A percentile compares a stretch with the other conserved stretches of the same genome.
Evolutionary conservation across 2,888 invertebrate species (phyloP).

Genomic region (Orchestes rusci): DNA sequence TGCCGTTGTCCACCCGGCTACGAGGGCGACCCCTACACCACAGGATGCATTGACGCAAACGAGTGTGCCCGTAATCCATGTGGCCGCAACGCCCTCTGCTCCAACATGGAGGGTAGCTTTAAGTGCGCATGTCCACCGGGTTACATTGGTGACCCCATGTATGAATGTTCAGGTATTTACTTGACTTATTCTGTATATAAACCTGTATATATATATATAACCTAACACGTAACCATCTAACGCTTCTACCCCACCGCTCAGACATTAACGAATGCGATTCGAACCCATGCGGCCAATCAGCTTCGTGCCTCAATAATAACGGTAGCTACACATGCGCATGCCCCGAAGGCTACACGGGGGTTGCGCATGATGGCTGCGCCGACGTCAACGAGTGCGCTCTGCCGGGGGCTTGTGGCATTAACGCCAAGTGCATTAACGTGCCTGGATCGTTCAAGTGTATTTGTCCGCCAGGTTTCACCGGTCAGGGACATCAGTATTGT

Average conservation of each 20-base stretch:
- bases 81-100: constrained; percentile 72
- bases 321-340: constrained; percentile 73
- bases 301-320: constrained; percentile 66
- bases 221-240: constrained; percentile 1
- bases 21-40: constrained; percentile 67
- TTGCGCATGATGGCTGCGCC: constrained; percentile 52
- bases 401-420: constrained; percentile 61
- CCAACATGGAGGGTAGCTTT: constrained; percentile 71
- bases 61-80: constrained; percentile 64
- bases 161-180: constrained; percentile 62
- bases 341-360: constrained; percentile 60
- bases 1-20: constrained; percentile 77
- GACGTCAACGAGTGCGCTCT: constrained; percentile 69
- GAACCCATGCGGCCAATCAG: constrained; percentile 62
- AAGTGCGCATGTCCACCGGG: constrained; percentile 79
- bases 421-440: constrained; percentile 74
- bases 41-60: constrained; percentile 67
- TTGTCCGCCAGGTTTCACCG: constrained; percentile 68
- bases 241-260: constrained; percentile 33
- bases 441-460: constrained; percentile 74
- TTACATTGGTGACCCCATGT: constrained; percentile 70
- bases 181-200: constrained; percentile 25
- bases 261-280: constrained; percentile 66
- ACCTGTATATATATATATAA: constrained; percentile 19
- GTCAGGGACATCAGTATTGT: constrained; percentile 67